Evolutionary conservation across 2,797 vertebrate species (phyloP), one percentile per base, ranked within the genome.

Genomic region (Syndactyla subalaris): DNA sequence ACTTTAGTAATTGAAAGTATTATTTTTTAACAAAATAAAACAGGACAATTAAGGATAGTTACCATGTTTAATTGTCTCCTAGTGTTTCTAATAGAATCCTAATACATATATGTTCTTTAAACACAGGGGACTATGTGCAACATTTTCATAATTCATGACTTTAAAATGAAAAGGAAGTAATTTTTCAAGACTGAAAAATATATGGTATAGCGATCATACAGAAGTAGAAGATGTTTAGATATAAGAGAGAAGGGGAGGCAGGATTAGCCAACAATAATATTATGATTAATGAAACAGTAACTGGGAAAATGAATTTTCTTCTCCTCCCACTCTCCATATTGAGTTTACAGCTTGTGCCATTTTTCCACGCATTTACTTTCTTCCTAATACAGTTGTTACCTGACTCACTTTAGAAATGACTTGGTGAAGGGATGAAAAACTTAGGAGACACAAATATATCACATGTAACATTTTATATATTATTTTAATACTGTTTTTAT

Each of bases 261-360:
- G 52, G 63, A 96, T 83, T 92, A 95, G 21, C 65, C 91, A 94
- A 94, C 74, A 96, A 92, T 84, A 93, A 91, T 93, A 88, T 93
- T 95, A 88, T 85, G 89, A 91, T 91, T 88, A 95, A 92, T 86
- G 63, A 80, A 94, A 86, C 9, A 68, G 46, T 86, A 94, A 95
- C 88, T 79, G 46, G 68, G 57, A 94, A 96, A 93, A 77, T 41
- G 32, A 88, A 79, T 93, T 94, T 94, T 92, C 57, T 93, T 71
- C 45, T 52, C 52, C 87, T 96, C 87, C 89, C 61, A 89, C 72
- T 95, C 87, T 75, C 88, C 78, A 92, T 77, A 94, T 71, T 89
- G 71, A 80, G 19, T 88, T 94, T 93, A 63, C 26, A 85, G 52
- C 9, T 34, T 68, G 36, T 73, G 48, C 22, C 10, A 55, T 76